phyloP scores from a whole-genome alignment of 2,888 invertebrate genomes.

The Campoletis raptor region DNA sequence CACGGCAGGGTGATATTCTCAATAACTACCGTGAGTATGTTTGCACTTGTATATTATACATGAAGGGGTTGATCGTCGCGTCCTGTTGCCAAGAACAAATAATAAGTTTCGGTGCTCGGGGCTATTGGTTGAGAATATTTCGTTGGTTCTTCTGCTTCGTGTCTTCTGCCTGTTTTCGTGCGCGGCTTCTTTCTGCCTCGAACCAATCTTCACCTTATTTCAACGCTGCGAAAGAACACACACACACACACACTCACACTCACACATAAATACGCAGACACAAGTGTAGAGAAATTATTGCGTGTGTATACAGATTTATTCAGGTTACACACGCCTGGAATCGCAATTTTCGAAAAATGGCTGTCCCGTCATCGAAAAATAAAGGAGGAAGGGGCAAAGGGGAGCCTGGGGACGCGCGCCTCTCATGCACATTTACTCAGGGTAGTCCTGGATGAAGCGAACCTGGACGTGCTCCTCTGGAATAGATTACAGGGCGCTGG shows the following conservation, averaged over 20 bases:
- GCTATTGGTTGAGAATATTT: conserved; percentile 62
- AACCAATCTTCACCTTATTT: conserved; percentile 64
- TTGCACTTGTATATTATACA: conserved; percentile 18
- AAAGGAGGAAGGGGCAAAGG: not conserved
- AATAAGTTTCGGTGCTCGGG: conserved; percentile 77
- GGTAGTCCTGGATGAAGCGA: not conserved
- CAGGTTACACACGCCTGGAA: conserved; percentile 44
- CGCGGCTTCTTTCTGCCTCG: conserved; percentile 21
- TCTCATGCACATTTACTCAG: conserved; percentile 17
- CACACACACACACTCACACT: conserved; percentile 20
- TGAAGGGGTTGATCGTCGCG: conserved; percentile 76
- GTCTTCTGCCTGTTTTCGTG: conserved; percentile 30
- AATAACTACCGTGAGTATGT: conserved; percentile 61
- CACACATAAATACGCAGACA: no score
- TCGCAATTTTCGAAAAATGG: conserved; percentile 83
- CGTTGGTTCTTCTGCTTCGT: conserved; percentile 34
- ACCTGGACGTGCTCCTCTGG: conserved; percentile 54
- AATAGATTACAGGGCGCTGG: conserved; percentile 84
- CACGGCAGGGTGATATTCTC: conserved; percentile 40
- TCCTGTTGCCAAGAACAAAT: conserved; percentile 82
- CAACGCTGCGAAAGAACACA: conserved; percentile 54
- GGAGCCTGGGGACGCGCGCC: conserved; percentile 30
- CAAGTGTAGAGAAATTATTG: not conserved
- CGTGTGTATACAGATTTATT: not conserved
- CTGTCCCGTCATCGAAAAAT: conserved; percentile 82